A percentile compares a stretch with the other conserved stretches of the same genome.
Evolutionary conservation across 2,113 vertebrate genomes (phyloP).

Genomic region (Porphyrio hochstetteri): DNA sequence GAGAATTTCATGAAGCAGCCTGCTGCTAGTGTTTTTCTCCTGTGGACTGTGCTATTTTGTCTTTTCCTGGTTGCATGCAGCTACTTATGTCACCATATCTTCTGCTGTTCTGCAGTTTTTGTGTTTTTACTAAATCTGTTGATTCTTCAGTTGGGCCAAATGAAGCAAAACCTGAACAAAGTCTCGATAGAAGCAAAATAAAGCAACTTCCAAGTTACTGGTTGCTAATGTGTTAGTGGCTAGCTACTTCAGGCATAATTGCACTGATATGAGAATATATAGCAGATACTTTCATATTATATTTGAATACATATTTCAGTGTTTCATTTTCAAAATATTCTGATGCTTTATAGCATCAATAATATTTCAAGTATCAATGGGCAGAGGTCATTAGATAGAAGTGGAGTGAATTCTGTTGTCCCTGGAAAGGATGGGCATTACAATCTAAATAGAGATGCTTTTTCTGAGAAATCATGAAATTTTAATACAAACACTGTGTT

Average conservation of each 20-base stretch:
- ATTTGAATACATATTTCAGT: neutral
- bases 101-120: neutral
- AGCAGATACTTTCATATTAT: neutral
- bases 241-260: neutral
- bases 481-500: neutral
- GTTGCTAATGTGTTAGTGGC: neutral
- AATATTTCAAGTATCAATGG: neutral
- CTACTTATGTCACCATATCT: neutral
- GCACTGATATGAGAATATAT: neutral
- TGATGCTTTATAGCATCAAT: neutral
- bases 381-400: neutral
- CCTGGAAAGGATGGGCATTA: neutral
- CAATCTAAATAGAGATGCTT: neutral
- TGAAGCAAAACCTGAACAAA: neutral
- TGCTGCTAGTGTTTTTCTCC: neutral
- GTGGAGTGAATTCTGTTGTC: neutral
- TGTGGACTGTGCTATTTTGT: neutral
- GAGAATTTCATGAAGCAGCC: neutral
- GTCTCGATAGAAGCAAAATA: neutral
- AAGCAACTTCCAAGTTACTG: neutral
- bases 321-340: neutral
- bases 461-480: neutral
- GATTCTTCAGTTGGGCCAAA: neutral
- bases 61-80: neutral
- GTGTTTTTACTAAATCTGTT: neutral